A percentile compares a stretch with the other conserved stretches of the same genome.
These are phyloP conservation scores for Drosophila seguyi DNA, from an alignment of 1,140 invertebrate genomes.

Conservation along the genomic window DNA sequence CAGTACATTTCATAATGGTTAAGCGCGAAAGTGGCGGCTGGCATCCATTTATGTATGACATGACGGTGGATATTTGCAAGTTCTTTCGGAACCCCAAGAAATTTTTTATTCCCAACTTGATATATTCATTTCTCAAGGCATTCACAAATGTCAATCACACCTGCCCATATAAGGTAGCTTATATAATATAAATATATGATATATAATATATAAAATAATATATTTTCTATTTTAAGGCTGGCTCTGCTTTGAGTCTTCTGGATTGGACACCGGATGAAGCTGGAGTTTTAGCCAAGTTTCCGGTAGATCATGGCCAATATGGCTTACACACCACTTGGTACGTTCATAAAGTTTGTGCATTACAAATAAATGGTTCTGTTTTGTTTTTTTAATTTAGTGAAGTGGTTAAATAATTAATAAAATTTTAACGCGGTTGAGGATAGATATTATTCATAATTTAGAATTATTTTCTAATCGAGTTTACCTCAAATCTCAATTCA, in stretches of 20 bases:
- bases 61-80: constrained; percentile 24
- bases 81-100: constrained; percentile 23
- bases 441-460: too few relatives aligned
- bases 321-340: too few relatives aligned
- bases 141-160: constrained; percentile 41
- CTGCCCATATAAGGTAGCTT: constrained; percentile 30
- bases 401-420: too few relatives aligned
- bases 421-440: too few relatives aligned
- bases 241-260: neutral
- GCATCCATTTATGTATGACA: constrained; percentile 51
- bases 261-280: constrained; percentile 14
- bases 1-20: constrained; percentile 5
- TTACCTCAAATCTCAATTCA: too few relatives aligned
- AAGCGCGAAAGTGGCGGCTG: constrained; percentile 47
- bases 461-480: too few relatives aligned
- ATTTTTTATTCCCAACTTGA: constrained; percentile 23
- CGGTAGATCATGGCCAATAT: neutral
- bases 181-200: neutral
- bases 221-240: neutral
- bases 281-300: constrained; percentile 17
- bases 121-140: constrained; percentile 6
- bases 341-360: too few relatives aligned
- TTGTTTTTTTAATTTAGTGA: too few relatives aligned
- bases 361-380: too few relatives aligned
- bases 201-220: neutral